Evolutionary conservation across 2,797 vertebrate species (phyloP).

Genomic region (Melanogrammus aeglefinus): DNA sequence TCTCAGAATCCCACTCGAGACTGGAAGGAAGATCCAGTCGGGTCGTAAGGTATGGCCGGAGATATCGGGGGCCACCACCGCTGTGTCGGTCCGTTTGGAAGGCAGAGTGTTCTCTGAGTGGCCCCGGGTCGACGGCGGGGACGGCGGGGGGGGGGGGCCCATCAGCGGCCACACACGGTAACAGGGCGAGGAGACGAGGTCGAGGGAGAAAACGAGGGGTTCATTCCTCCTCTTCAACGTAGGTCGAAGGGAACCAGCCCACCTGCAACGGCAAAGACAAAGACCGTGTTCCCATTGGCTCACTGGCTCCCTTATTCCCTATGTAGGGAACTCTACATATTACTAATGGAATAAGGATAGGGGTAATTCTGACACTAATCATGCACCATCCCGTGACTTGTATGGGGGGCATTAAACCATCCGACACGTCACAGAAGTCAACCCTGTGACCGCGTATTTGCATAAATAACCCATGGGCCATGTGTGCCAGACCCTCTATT

Average conservation of each 20-base stretch:
- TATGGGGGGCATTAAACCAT: neutral
- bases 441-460: neutral
- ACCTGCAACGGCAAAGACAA: slow-evolving; percentile 70
- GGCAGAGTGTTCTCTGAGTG: neutral
- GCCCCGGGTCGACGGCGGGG: neutral
- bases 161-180: neutral
- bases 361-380: neutral
- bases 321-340: neutral
- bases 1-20: neutral
- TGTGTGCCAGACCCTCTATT: neutral
- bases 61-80: neutral
- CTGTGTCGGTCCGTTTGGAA: neutral
- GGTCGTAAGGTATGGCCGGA: neutral
- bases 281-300: neutral
- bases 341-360: neutral
- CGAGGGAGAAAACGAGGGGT: neutral
- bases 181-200: neutral
- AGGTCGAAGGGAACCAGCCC: slow-evolving; percentile 95
- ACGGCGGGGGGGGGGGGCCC: too few relatives aligned
- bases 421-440: neutral
- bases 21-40: neutral
- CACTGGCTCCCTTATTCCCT: neutral
- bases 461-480: neutral
- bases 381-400: neutral
- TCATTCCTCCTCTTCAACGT: slow-evolving; percentile 91